phyloP scores from a whole-genome alignment of 2,888 invertebrate genomes.

The Molanna angustata region DNA sequence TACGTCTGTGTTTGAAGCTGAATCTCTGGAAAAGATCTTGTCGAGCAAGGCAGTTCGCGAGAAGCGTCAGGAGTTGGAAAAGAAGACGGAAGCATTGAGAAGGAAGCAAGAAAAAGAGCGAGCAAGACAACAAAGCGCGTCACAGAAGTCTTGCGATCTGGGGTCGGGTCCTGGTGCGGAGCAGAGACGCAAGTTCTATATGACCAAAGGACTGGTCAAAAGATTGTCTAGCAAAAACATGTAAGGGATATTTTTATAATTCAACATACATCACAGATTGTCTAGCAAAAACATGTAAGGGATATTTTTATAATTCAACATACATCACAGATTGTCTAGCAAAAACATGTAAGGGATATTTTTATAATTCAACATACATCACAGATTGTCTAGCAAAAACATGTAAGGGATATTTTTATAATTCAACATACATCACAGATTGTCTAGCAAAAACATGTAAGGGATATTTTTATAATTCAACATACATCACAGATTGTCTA shows the following conservation, averaged over 20 bases:
- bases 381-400: no score
- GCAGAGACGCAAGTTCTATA: conserved; percentile 69
- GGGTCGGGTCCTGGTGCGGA: conserved; percentile 46
- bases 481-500: no score
- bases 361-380: no score
- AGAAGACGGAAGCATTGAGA: conserved; percentile 78
- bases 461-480: no score
- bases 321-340: no score
- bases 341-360: no score
- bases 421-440: no score
- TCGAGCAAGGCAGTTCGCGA: conserved; percentile 81
- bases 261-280: no score
- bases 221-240: conserved; percentile 75
- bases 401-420: no score
- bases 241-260: conserved; percentile 54
- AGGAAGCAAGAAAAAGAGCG: conserved; percentile 81
- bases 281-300: no score
- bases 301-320: no score
- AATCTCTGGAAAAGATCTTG: conserved; percentile 75
- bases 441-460: no score
- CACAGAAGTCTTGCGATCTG: conserved; percentile 58
- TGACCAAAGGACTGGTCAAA: conserved; percentile 72
- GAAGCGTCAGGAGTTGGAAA: conserved; percentile 78
- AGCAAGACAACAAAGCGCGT: conserved; percentile 54
- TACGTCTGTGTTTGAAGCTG: conserved; percentile 66